These are phyloP conservation scores for Drosophila mayaguana DNA, from an alignment of 2,888 invertebrate genomes.

Conservation along the genomic window DNA sequence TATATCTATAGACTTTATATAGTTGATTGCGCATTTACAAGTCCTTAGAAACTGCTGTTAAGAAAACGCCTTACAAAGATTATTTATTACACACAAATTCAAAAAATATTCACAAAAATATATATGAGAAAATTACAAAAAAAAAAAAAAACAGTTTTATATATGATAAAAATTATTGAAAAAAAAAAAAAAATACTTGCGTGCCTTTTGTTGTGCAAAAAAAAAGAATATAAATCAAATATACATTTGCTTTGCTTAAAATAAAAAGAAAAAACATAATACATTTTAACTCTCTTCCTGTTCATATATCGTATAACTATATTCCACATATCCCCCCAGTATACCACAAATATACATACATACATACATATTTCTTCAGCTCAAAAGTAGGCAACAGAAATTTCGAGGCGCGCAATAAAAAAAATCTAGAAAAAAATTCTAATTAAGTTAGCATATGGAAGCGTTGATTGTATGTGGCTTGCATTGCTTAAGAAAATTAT, in stretches of 20 bases:
- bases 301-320: slow-evolving; percentile 30
- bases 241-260: slow-evolving; percentile 21
- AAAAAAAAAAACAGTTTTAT: not conserved
- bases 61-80: slow-evolving; percentile 66
- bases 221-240: not conserved
- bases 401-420: slow-evolving; percentile 13
- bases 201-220: slow-evolving; percentile 43
- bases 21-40: slow-evolving; percentile 49
- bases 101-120: slow-evolving; percentile 24
- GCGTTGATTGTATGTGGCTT: slow-evolving; percentile 36
- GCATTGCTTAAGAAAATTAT: slow-evolving; percentile 67
- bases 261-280: not conserved
- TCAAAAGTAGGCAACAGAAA: slow-evolving; percentile 29
- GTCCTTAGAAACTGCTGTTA: slow-evolving; percentile 54
- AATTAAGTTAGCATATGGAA: slow-evolving; percentile 1
- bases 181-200: slow-evolving; percentile 19
- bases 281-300: not conserved
- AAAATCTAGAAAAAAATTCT: slow-evolving; percentile 9
- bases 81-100: slow-evolving; percentile 45
- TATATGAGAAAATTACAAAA: not conserved
- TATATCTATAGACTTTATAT: slow-evolving; percentile 23
- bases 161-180: not conserved
- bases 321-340: slow-evolving; percentile 3
- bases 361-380: slow-evolving; percentile 4
- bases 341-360: not conserved